Percentiles rank a stretch among this genome's conserved stretches.
Evolutionary conservation across 2,797 vertebrate species (phyloP).

Genomic region (Hydrolagus colliei): DNA sequence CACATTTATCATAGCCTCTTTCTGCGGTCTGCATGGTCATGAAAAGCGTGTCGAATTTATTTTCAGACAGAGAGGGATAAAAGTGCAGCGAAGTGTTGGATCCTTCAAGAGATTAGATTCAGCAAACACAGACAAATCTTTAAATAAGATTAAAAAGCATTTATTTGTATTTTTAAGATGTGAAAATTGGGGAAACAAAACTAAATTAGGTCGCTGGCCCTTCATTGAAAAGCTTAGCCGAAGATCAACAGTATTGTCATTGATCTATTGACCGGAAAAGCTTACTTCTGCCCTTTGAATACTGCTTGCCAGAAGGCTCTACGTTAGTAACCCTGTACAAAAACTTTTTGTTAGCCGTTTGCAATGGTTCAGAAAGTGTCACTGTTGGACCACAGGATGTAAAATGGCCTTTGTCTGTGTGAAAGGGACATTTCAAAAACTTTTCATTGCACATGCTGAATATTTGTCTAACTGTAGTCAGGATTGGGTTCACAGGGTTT

Average conservation of each 20-base stretch:
- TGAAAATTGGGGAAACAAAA: background rate
- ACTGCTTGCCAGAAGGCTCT: conserved; percentile 45
- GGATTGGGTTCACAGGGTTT: conserved; percentile 55
- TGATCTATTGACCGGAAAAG: conserved; percentile 40
- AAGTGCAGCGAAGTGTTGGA: background rate
- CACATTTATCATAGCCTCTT: conserved; percentile 9
- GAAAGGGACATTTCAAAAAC: conserved; percentile 60
- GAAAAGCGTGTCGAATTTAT: conserved; percentile 5
- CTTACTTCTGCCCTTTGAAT: conserved; percentile 33
- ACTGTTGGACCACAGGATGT: conserved; percentile 47
- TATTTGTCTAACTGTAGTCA: conserved; percentile 53
- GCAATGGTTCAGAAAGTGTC: conserved; percentile 36
- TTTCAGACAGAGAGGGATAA: background rate
- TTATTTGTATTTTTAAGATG: background rate
- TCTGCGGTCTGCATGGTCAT: background rate
- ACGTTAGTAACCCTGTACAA: conserved; percentile 39
- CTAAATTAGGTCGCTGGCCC: background rate
- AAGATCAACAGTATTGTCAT: background rate
- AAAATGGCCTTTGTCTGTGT: conserved; percentile 48
- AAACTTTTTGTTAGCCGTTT: conserved; percentile 41
- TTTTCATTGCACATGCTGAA: conserved; percentile 55
- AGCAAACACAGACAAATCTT: background rate
- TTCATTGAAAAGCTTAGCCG: background rate
- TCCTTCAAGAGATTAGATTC: background rate
- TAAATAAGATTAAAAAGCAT: background rate